Percentiles rank a stretch among this genome's conserved stretches.
Conservation (phyloP, 2,888 invertebrate genomes). For the Ormyrus thymus region DNA sequence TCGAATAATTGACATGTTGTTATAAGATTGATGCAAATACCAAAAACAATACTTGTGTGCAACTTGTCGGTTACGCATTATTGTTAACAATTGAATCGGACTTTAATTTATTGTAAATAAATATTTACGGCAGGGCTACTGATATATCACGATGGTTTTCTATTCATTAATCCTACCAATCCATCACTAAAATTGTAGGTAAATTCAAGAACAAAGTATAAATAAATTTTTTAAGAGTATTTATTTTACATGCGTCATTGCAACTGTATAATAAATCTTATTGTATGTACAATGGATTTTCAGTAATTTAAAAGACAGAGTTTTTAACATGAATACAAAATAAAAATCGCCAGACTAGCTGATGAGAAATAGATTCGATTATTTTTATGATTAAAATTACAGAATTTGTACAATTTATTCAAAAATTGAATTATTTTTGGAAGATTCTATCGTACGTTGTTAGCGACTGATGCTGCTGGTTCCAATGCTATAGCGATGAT, state of each 20-base stretch:
- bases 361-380: constrained; percentile 15
- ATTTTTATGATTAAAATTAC: constrained; percentile 29
- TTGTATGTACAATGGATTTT: constrained; percentile 39
- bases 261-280: constrained; percentile 18
- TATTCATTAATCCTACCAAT: no score
- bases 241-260: constrained; percentile 42
- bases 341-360: constrained; percentile 25
- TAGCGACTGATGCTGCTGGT: constrained; percentile 73
- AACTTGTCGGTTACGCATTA: constrained; percentile 20
- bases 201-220: no score
- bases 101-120: constrained; percentile 54
- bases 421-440: constrained; percentile 13
- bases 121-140: constrained; percentile 33
- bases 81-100: constrained; percentile 41
- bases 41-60: background rate
- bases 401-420: constrained; percentile 30
- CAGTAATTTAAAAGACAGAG: constrained; percentile 17
- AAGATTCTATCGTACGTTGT: constrained; percentile 58
- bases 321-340: constrained; percentile 24
- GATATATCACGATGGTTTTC: background rate
- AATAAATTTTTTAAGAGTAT: constrained; percentile 14
- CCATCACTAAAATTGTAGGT: no score
- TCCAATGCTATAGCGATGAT: constrained; percentile 71
- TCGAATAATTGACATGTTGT: constrained; percentile 16
- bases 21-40: constrained; percentile 10